Base-by-base conservation (phyloP, 1,140 invertebrate species). In the Drosophila ironensis region DNA sequence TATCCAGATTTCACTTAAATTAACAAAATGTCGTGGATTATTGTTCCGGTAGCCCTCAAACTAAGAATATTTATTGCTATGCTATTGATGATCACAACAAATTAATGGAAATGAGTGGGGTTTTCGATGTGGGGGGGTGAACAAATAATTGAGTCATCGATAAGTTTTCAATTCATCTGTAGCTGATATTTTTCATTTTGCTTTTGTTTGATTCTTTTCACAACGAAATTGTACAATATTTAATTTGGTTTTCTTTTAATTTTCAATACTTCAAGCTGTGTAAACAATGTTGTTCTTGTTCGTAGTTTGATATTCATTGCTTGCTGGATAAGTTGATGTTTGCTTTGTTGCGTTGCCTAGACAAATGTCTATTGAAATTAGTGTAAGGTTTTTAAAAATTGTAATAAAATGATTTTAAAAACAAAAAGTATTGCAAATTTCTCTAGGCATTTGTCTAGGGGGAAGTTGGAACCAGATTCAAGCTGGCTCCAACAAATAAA, bases 291-390 rank as follows among this genome's bases (percentile, higher is more conserved):
- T 56, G 51, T 42, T 60, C 25, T 56, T 60, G 47, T 40, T 51
- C n/a, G 6, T 33, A 42, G 11, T 60, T 60, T 60, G 51, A 60
- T 56, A 60, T 60, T 60, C 51, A 60, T 60, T 56, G 56, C 56
- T 60, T 60, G 56, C 25, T 56, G 20, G 25, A 42, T 60, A 42
- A 33, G 37, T 60, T 60, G 54, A 33, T 27, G 53, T 47, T 40
- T 57, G 17, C 9, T 41, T 59, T 57, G 33, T 37, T 28, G 24
- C 17, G 46, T n/a, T n/a, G 52, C 52, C 22, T 14, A 60, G 56
- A 56, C 56, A 60, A 60, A 60, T 60, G 37, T 3, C 37, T 9
- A 56, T 42, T 5, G 51, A 56, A 60, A 56, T 60, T 41, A 19
- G 12, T 17, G 24, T 19, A 8, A 0, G 2, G 14, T 35, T 52